Conservation (phyloP, 1,140 invertebrate genomes). For the Megalopta genalis region DNA sequence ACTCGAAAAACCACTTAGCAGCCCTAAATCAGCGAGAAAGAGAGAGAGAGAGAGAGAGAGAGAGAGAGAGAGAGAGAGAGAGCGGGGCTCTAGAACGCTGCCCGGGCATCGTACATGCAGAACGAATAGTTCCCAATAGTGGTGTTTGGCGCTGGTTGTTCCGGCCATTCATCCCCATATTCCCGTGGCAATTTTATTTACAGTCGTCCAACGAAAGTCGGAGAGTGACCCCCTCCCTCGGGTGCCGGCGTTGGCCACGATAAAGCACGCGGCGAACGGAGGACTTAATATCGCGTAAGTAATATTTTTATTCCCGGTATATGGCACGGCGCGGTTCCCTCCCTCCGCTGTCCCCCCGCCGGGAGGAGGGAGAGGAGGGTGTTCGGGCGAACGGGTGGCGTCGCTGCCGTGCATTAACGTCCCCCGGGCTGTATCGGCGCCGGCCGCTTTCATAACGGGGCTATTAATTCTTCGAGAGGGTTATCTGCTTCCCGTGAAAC, state of each 20-base stretch:
- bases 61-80: no score
- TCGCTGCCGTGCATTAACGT: background rate
- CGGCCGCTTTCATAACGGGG: slow-evolving; percentile 24
- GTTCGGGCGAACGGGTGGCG: no score
- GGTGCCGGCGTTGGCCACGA: background rate
- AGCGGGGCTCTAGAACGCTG: no score
- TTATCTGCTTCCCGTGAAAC: slow-evolving; percentile 52
- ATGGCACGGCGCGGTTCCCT: no score
- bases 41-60: no score
- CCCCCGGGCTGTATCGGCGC: slow-evolving; percentile 16
- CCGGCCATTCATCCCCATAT: background rate
- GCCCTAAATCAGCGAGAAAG: no score
- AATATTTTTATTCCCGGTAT: slow-evolving; percentile 2
- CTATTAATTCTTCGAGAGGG: slow-evolving; percentile 59
- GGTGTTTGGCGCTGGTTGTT: background rate
- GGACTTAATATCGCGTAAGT: slow-evolving; percentile 9
- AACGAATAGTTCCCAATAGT: slow-evolving; percentile 3
- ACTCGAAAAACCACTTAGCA: no score
- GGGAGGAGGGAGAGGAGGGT: no score
- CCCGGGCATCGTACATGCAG: background rate
- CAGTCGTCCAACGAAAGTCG: background rate
- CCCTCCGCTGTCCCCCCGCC: no score
- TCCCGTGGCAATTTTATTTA: slow-evolving; percentile 11
- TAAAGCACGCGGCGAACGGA: background rate
- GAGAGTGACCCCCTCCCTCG: background rate